phyloP scores from a whole-genome alignment of 2,797 vertebrate genomes.

The Spinus pinus region DNA sequence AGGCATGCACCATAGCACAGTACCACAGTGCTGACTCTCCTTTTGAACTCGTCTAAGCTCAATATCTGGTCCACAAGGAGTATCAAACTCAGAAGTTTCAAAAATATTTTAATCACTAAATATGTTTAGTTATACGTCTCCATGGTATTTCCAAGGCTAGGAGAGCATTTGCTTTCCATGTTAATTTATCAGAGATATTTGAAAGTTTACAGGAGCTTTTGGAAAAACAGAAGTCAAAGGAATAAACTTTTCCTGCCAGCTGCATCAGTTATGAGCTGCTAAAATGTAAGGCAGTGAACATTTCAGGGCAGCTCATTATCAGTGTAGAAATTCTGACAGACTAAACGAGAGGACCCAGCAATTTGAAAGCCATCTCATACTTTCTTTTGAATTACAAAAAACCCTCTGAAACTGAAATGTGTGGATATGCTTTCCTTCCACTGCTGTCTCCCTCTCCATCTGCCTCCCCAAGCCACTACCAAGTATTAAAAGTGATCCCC shows the following conservation, averaged over 20 bases:
- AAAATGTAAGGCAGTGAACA: background rate
- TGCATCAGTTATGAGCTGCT: background rate
- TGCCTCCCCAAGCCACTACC: background rate
- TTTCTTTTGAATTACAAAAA: background rate
- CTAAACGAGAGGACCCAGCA: accelerated
- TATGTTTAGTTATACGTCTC: background rate
- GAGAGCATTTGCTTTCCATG: accelerated
- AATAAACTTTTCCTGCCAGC: background rate
- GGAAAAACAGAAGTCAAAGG: background rate
- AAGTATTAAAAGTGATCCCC: slow-evolving; percentile 34
- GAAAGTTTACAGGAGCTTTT: background rate
- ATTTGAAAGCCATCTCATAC: background rate
- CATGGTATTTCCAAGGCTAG: background rate
- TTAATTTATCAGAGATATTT: background rate
- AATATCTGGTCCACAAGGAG: background rate
- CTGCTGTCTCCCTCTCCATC: background rate
- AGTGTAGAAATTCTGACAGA: background rate
- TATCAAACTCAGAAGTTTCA: background rate
- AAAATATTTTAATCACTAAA: background rate
- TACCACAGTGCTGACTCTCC: background rate
- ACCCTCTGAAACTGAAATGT: background rate
- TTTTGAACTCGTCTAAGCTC: background rate
- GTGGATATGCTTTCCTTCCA: slow-evolving; percentile 8
- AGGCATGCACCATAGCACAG: accelerated
- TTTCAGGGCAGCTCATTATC: background rate